These are phyloP conservation scores for Hyperoodon ampullatus DNA, from an alignment of 2,113 vertebrate genomes.

Conservation along the genomic window DNA sequence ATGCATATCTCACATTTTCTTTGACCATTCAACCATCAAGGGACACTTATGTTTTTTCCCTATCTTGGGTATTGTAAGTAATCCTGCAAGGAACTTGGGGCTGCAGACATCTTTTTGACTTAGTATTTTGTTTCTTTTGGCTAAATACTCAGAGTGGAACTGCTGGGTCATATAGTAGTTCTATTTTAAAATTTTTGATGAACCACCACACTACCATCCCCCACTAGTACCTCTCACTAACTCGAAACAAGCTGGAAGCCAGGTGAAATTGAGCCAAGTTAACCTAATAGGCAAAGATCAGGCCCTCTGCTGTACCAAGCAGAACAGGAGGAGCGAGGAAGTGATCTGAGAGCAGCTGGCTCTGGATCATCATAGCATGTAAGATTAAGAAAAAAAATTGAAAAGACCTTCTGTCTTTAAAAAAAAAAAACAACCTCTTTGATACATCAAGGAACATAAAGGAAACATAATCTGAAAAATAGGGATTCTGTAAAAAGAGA, in stretches of 20 bases:
- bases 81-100: background rate
- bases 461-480: background rate
- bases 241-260: background rate
- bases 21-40: background rate
- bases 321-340: fast-evolving
- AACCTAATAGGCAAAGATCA: background rate
- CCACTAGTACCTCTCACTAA: background rate
- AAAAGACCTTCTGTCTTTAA: fast-evolving
- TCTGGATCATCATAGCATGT: background rate
- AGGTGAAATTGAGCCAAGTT: background rate
- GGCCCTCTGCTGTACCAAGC: fast-evolving
- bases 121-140: background rate
- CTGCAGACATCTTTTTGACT: background rate
- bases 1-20: background rate
- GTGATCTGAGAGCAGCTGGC: background rate
- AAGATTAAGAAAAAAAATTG: background rate
- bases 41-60: background rate
- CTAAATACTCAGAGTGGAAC: background rate
- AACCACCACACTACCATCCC: background rate
- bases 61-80: background rate
- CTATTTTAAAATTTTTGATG: background rate
- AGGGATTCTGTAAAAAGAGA: background rate
- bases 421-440: background rate
- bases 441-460: background rate
- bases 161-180: background rate